Evolutionary conservation across 2,888 invertebrate genomes (phyloP).

Genomic region (Eristalis tenax): DNA sequence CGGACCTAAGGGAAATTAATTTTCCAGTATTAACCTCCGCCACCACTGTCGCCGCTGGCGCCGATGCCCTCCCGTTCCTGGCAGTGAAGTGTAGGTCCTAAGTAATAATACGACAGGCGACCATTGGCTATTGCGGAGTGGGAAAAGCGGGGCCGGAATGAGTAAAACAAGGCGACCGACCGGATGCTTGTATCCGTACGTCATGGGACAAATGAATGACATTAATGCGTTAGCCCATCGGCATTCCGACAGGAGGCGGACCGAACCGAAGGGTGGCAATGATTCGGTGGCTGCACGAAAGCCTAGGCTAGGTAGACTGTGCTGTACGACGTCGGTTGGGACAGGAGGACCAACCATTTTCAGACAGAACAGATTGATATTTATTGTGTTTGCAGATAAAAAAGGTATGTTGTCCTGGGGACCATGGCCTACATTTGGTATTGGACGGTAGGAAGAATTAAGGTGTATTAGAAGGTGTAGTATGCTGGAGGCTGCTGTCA

Average conservation of each 20-base stretch:
- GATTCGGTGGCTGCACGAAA: not conserved
- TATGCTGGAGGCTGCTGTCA: not conserved
- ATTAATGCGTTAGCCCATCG: slow-evolving; percentile 61
- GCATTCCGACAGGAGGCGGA: slow-evolving; percentile 25
- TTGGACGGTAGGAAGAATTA: not conserved
- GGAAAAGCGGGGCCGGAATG: not conserved
- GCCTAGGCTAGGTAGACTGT: too few species aligned
- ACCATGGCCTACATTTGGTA: not conserved
- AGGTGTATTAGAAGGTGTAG: not conserved
- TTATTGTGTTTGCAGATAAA: slow-evolving; percentile 5
- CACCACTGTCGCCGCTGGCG: not conserved
- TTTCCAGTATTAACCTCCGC: slow-evolving; percentile 63
- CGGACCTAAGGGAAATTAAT: slow-evolving; percentile 71
- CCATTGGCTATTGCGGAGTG: not conserved
- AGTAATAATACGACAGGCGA: slow-evolving; percentile 30
- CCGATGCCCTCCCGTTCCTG: not conserved
- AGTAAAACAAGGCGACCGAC: slow-evolving; percentile 9
- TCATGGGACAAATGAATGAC: slow-evolving; percentile 64
- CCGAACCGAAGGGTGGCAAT: not conserved
- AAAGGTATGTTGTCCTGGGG: not conserved
- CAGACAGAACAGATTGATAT: slow-evolving; percentile 28
- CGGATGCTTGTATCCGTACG: not conserved
- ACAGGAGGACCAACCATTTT: slow-evolving; percentile 14
- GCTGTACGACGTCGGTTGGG: not conserved
- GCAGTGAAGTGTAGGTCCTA: slow-evolving; percentile 7